phyloP scores from a whole-genome alignment of 2,797 vertebrate species.

The Notoglanidium macrostoma region DNA sequence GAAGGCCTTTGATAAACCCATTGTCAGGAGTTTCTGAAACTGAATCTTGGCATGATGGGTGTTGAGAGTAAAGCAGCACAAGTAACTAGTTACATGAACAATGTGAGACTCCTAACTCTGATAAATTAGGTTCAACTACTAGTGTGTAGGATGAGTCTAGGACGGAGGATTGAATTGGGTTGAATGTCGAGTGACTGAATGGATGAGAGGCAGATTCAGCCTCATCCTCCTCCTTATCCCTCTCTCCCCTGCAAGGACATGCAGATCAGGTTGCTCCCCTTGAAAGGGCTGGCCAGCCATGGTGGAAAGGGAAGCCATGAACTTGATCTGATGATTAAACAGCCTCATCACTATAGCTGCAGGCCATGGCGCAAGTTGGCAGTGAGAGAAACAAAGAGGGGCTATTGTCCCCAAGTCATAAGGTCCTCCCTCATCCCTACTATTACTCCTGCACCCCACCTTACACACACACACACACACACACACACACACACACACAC shows the following conservation, averaged over 20 bases:
- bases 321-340: conserved; percentile 78
- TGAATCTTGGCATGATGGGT: conserved; percentile 5
- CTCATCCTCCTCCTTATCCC: conserved; percentile 46
- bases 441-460: conserved; percentile 3
- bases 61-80: conserved; percentile 63
- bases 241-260: conserved; percentile 66
- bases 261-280: conserved; percentile 70
- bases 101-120: conserved; percentile 70
- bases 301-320: conserved; percentile 73
- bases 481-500: conserved; percentile 41
- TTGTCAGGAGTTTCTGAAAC: conserved; percentile 27
- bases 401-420: conserved; percentile 59
- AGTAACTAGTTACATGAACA: conserved; percentile 75
- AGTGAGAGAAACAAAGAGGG: conserved; percentile 47
- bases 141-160: conserved; percentile 56
- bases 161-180: conserved; percentile 33
- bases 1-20: conserved; percentile 39
- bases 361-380: conserved; percentile 66
- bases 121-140: conserved; percentile 64
- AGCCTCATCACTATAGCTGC: conserved; percentile 73
- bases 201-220: conserved; percentile 60
- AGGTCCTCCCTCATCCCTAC: conserved; percentile 41
- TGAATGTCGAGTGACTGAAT: conserved; percentile 57
- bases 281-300: conserved; percentile 66
- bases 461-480: conserved; percentile 9